phyloP scores from a whole-genome alignment of 2,888 invertebrate genomes.

The Torymus aiolomorphi region DNA sequence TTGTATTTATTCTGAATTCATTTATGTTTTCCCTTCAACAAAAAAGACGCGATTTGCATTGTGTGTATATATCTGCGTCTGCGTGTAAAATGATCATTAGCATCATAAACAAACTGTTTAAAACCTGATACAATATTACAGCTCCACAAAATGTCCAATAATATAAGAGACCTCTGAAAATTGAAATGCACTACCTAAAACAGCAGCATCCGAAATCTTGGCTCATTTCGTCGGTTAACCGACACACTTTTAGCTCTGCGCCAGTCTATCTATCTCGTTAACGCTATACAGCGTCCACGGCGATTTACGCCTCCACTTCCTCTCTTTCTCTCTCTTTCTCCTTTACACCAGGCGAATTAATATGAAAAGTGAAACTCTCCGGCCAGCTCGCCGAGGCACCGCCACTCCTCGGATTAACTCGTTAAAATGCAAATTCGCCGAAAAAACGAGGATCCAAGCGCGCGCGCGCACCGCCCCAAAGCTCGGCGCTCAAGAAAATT shows the following conservation, averaged over 20 bases:
- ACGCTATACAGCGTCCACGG: constrained; percentile 34
- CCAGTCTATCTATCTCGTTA: constrained; percentile 28
- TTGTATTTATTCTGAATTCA: no score
- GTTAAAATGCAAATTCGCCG: constrained; percentile 53
- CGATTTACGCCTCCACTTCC: constrained; percentile 28
- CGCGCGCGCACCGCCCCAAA: neutral
- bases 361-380: constrained; percentile 49
- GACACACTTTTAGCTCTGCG: neutral
- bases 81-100: no score
- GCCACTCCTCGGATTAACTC: constrained; percentile 48
- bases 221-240: constrained; percentile 14
- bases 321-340: constrained; percentile 10
- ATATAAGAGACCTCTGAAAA: no score
- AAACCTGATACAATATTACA: no score
- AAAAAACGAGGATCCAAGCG: constrained; percentile 2
- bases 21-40: no score
- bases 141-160: no score
- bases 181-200: no score
- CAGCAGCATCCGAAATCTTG: no score
- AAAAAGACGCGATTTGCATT: no score
- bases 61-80: no score
- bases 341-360: constrained; percentile 29
- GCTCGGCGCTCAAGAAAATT: constrained; percentile 39
- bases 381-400: neutral
- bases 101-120: no score